Percentiles rank a stretch among this genome's conserved stretches.
phyloP scores from a whole-genome alignment of 1,140 invertebrate genomes.

The Brachionus manjavacas region DNA sequence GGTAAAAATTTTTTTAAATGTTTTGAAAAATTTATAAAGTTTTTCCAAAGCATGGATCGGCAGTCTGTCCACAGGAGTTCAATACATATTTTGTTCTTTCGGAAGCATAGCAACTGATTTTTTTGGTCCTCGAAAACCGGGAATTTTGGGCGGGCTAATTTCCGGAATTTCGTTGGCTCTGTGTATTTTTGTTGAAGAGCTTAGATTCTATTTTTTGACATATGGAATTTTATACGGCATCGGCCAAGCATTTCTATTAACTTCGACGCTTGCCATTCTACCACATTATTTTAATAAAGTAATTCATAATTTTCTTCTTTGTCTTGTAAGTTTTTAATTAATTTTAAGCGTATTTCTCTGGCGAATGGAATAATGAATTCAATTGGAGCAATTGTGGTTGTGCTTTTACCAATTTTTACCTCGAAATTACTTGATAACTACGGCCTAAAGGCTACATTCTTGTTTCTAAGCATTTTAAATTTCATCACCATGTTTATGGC shows the following conservation, averaged over 20 bases:
- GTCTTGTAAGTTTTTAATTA: background rate
- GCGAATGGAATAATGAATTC: conserved; percentile 36
- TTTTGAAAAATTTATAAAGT: background rate
- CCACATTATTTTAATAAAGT: conserved; percentile 41
- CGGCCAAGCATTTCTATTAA: conserved; percentile 13
- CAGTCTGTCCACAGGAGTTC: conserved; percentile 4
- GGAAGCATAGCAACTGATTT: conserved; percentile 28
- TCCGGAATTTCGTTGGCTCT: background rate
- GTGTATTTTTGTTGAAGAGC: background rate
- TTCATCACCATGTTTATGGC: conserved; percentile 14
- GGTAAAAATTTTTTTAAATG: background rate
- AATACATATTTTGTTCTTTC: conserved; percentile 25
- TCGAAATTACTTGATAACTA: background rate
- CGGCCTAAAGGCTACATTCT: background rate
- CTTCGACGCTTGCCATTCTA: conserved; percentile 4
- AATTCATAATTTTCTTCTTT: background rate
- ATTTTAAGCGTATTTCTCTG: background rate
- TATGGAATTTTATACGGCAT: conserved; percentile 12
- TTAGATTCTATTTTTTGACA: conserved; percentile 13
- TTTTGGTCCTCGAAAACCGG: conserved; percentile 10
- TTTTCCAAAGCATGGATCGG: conserved; percentile 26
- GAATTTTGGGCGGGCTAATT: background rate
- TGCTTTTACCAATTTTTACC: conserved; percentile 12
- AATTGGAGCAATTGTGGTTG: conserved; percentile 1
- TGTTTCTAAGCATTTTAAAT: conserved; percentile 3